Evolutionary conservation across 2,797 vertebrate species (phyloP).

Genomic region (Vireo griseus): DNA sequence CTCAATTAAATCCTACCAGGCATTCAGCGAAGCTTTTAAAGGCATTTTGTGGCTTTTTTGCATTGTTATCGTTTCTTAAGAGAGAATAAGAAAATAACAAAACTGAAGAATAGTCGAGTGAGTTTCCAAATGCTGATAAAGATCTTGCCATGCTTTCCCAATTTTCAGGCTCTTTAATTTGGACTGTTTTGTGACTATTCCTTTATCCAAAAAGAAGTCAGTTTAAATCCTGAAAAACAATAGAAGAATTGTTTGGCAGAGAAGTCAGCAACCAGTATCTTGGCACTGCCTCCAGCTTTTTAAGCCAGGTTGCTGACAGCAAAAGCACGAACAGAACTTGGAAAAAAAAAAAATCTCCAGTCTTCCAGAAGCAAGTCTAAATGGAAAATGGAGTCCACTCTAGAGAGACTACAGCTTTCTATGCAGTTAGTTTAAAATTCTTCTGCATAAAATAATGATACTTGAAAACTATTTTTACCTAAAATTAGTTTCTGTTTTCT

Average conservation of each 20-base stretch:
- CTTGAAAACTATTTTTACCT: not conserved
- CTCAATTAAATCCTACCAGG: not conserved
- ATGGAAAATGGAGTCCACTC: not conserved
- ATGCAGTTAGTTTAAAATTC: not conserved
- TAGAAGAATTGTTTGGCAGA: conserved; percentile 9
- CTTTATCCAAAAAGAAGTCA: not conserved
- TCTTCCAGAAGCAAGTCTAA: not conserved
- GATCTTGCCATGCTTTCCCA: not conserved
- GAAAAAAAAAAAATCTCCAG: not conserved
- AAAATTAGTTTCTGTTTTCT: not conserved
- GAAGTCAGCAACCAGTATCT: not conserved
- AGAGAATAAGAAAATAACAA: not conserved
- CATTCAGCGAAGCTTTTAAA: not conserved
- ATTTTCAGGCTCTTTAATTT: conserved; percentile 10
- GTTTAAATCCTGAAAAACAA: conserved; percentile 34
- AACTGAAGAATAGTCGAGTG: not conserved
- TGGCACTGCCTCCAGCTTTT: conserved; percentile 1
- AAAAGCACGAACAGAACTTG: not conserved
- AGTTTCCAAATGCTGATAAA: not conserved
- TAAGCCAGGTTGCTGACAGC: conserved; percentile 31
- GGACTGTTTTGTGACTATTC: not conserved
- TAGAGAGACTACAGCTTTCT: not conserved
- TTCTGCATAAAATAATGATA: not conserved
- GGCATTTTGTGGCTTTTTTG: not conserved
- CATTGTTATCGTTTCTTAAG: not conserved